phyloP scores from a whole-genome alignment of 92 coral and sea anemone species.

The Zoanthus sociatus region DNA sequence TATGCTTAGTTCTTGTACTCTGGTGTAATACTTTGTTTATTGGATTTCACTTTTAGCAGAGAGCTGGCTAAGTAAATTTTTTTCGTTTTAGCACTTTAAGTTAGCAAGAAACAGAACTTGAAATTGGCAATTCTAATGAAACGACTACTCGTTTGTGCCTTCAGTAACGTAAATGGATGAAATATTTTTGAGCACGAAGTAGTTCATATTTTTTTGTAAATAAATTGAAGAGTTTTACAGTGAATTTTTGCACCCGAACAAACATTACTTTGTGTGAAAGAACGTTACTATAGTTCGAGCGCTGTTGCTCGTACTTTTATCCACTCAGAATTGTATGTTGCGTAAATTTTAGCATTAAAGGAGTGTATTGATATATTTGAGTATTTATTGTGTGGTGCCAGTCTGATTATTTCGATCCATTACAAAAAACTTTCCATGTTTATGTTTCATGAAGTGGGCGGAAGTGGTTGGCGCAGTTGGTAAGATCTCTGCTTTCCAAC shows the following conservation, averaged over 20 bases:
- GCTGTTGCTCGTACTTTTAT: conserved; percentile 16
- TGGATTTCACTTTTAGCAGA: not conserved
- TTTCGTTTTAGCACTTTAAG: not conserved
- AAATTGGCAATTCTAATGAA: conserved; percentile 37
- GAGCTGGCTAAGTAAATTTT: not conserved
- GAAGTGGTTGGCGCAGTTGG: too few relatives aligned
- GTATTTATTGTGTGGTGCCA: too few relatives aligned
- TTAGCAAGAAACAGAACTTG: not conserved
- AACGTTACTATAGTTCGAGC: conserved; percentile 10
- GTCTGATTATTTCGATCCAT: too few relatives aligned
- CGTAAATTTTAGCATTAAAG: conserved; percentile 18
- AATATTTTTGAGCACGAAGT: conserved; percentile 46
- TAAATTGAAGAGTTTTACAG: conserved; percentile 42
- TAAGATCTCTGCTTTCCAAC: too few relatives aligned
- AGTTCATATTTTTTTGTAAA: conserved; percentile 45
- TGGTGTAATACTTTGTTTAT: not conserved
- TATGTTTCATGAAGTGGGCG: too few relatives aligned
- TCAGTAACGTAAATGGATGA: conserved; percentile 38
- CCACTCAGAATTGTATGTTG: conserved; percentile 15
- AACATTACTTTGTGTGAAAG: conserved; percentile 4
- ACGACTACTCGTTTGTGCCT: conserved; percentile 14
- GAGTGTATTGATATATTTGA: not conserved
- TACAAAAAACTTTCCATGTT: too few relatives aligned
- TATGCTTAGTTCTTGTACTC: not conserved
- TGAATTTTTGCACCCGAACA: conserved; percentile 24